phyloP scores from a whole-genome alignment of 1,140 invertebrate species.

The Galleria mellonella region DNA sequence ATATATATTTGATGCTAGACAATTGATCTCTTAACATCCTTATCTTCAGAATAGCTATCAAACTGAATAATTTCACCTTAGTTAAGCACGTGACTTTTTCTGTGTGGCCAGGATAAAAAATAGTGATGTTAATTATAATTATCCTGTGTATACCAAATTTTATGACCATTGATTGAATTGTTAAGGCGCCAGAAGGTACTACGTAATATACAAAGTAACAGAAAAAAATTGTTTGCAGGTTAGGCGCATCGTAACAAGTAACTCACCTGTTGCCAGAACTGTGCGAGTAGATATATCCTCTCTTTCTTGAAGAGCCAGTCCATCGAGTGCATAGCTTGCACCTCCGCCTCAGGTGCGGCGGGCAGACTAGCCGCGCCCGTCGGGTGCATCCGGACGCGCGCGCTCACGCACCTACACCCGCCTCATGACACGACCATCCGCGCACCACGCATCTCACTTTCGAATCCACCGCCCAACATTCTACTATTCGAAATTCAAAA shows the following conservation, averaged over 20 bases:
- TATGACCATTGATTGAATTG: no score
- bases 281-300: slow-evolving; percentile 91
- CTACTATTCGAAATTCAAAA: slow-evolving; percentile 7
- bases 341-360: slow-evolving; percentile 81
- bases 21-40: no score
- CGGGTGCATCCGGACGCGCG: slow-evolving; percentile 80
- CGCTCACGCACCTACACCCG: slow-evolving; percentile 43
- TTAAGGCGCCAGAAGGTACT: no score
- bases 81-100: no score
- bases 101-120: no score
- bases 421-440: slow-evolving; percentile 25
- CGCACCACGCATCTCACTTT: slow-evolving; percentile 12
- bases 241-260: not conserved
- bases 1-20: no score
- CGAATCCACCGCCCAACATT: slow-evolving; percentile 26
- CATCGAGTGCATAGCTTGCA: slow-evolving; percentile 92
- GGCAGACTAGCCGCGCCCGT: slow-evolving; percentile 85
- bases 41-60: no score
- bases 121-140: no score
- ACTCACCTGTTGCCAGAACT: slow-evolving; percentile 95
- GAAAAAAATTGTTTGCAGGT: no score
- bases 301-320: slow-evolving; percentile 97
- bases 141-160: no score
- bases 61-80: no score
- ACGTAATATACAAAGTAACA: no score